Base-by-base conservation (phyloP, 2,113 vertebrate species). In the Eleginops maclovinus region DNA sequence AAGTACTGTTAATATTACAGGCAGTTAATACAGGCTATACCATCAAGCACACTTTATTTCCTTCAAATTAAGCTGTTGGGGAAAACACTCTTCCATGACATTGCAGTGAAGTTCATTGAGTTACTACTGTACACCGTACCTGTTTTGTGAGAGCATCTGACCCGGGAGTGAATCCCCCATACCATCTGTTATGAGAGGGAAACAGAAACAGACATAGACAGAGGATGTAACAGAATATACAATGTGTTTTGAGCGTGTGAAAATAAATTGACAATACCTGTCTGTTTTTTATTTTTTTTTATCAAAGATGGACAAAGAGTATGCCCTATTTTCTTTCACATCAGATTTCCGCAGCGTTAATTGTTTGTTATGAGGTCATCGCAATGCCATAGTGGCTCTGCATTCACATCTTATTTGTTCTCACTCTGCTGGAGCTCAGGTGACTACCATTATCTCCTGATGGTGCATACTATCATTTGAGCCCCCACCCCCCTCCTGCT, bases 401-500 rank as follows among this genome's bases (percentile, higher is more conserved):
- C 85, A 75, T 82, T 79, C 62, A 53, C 70, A 65, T 80, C 69
- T 72, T 64, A 64, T 79, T 86, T 84, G 79, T 85, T 83, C 79
- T 63, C 64, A 64, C 55, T 49, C 71, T 47, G 76, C 68, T 76
- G 72, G 75, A 79, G 77, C 54, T 86, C 87, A 91, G 87, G 86
- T 90, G 79, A 88, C 71, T 63, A 88, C 65, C 81, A 88, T 86
- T 87, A 87, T 75, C 79, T 90, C 84, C 76, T 68, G 74, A 85
- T 79, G 63, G 75, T 77, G 74, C 84, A 70, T 84, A 66, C 84
- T 84, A 85, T 91, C 84, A 90, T 86, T 78, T 68, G 77, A 65
- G 70, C 31, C 59, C 70, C 31, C 31, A n/a, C 31, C 31, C 7
- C 75, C 81, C n/a, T 36, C 77, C 68, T 49, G 62, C 82, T 54